Conservation (phyloP, 2,113 vertebrate species). For the Antechinus stuartii region DNA sequence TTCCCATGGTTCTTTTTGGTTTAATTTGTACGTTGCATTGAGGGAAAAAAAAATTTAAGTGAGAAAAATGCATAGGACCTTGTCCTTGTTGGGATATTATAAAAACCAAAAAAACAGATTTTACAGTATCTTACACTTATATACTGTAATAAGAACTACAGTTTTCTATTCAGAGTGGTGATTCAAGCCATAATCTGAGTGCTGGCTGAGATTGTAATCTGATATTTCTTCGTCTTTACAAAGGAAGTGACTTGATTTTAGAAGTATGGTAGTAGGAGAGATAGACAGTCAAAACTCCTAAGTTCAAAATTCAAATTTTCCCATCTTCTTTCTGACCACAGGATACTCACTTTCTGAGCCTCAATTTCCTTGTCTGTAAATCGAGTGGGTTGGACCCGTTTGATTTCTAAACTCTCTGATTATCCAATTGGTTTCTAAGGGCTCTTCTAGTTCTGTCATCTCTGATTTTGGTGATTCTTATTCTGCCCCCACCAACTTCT, state of each 20-base stretch:
- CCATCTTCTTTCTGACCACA: background rate
- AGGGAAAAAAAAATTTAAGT: background rate
- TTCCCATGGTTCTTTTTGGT: background rate
- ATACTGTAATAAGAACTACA: background rate
- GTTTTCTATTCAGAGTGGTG: background rate
- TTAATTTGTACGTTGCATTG: background rate
- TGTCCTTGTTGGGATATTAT: background rate
- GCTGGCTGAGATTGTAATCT: background rate
- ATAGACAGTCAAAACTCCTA: background rate
- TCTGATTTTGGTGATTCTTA: background rate
- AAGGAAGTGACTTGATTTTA: background rate
- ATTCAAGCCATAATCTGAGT: background rate
- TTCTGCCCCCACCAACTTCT: background rate
- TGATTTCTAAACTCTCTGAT: background rate
- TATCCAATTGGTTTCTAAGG: background rate
- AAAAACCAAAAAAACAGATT: background rate
- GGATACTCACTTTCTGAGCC: background rate
- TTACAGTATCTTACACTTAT: background rate
- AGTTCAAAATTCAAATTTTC: background rate
- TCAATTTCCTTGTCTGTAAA: background rate
- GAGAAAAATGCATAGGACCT: background rate
- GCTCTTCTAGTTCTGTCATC: background rate
- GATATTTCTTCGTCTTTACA: background rate
- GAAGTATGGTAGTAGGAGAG: background rate
- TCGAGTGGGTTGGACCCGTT: background rate